These are phyloP conservation scores for Phoeniculus purpureus DNA, from an alignment of 2,797 vertebrate genomes.

Conservation along the genomic window DNA sequence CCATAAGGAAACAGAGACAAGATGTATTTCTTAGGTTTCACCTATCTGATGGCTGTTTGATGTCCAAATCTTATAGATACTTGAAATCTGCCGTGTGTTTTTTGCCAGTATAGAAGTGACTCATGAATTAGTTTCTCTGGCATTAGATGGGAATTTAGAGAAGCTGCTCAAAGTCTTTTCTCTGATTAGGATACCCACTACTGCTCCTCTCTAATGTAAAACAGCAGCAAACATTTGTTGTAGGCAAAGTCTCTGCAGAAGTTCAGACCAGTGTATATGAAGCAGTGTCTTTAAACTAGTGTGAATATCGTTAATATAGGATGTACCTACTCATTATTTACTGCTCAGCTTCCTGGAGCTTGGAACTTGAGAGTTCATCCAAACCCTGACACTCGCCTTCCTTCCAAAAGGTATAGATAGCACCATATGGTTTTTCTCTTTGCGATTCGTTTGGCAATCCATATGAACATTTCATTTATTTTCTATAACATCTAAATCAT, in stretches of 20 bases:
- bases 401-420: background rate
- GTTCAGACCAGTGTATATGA: background rate
- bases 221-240: background rate
- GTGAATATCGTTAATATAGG: background rate
- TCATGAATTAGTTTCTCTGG: background rate
- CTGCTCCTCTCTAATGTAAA: background rate
- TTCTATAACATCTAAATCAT: background rate
- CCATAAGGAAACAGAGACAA: background rate
- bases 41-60: background rate
- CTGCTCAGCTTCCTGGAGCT: background rate
- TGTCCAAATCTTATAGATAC: background rate
- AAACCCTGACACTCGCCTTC: background rate
- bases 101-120: background rate
- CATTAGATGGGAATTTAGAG: background rate
- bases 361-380: background rate
- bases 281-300: background rate
- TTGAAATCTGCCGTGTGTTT: accelerated
- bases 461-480: background rate
- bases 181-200: background rate
- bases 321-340: background rate
- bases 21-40: accelerated
- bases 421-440: background rate
- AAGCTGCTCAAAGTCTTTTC: background rate
- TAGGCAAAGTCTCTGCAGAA: background rate
- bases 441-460: background rate